phyloP scores from a whole-genome alignment of 2,113 vertebrate genomes.

The Xerus inauris region DNA sequence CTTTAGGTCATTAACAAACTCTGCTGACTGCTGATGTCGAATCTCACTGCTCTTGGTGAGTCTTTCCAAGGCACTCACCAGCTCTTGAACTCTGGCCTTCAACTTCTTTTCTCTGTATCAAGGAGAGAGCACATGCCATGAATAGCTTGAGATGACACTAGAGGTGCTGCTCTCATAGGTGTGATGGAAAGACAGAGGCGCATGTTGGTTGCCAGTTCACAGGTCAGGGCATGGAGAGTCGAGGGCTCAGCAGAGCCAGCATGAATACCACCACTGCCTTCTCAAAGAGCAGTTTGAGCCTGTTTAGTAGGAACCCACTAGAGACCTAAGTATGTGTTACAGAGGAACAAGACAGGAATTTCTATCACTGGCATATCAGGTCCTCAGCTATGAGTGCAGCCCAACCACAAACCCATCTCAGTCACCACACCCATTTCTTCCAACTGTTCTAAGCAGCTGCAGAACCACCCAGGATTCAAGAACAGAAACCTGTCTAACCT shows the following conservation, averaged over 20 bases:
- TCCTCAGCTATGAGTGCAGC: background rate
- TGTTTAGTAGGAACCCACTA: background rate
- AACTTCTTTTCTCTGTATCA: conserved; percentile 92
- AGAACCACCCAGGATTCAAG: background rate
- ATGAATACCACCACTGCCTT: background rate
- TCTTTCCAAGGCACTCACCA: conserved; percentile 92
- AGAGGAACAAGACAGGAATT: background rate
- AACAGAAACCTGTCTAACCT: background rate
- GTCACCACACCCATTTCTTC: background rate
- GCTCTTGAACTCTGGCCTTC: conserved; percentile 91
- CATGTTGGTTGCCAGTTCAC: too few species aligned
- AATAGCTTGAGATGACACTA: background rate
- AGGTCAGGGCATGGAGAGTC: background rate
- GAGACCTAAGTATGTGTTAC: background rate
- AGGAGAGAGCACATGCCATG: background rate
- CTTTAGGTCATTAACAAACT: conserved; percentile 94
- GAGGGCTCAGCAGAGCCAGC: background rate
- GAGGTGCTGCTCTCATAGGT: background rate
- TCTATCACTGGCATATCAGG: background rate
- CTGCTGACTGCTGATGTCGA: conserved; percentile 92
- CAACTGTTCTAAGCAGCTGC: background rate
- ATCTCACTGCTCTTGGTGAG: conserved; percentile 94
- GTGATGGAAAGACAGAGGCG: background rate
- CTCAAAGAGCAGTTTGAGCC: background rate
- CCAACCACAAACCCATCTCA: background rate